Base-by-base conservation (phyloP, 1,140 invertebrate genomes). In the Spodoptera frugiperda region DNA sequence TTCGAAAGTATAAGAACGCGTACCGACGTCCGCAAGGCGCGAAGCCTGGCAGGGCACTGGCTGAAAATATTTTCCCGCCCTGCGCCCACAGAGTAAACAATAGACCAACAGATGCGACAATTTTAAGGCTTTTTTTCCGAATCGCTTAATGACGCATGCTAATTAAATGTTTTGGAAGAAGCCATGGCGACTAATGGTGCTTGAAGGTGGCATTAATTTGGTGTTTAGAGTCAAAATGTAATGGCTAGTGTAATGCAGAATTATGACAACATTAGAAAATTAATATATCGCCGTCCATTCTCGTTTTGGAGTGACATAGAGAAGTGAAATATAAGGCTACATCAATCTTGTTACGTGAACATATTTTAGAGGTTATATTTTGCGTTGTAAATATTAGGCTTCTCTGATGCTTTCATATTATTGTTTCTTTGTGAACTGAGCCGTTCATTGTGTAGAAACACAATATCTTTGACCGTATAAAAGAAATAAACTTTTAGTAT, bases 11-110 rank as follows among this genome's bases (percentile, higher is more conserved):
- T 76, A 81, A 84, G 82, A 77, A 53, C 78, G 84, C 78, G 59
- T 77, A 76, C 77, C 80, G 53, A 85, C 88, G 84, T 83, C 86
- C 85, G 77, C 78, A 72, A 87, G 77, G 84, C 84, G 80, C 82
- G 80, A 84, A 83, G 84, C 82, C 82, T 79, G 81, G 82, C 82
- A 82, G 85, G 82, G 82, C 82, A 92, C 90, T 92, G 89, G 84
- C 67, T 82, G 83, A 59, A 76, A 84, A 87, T 77, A 70, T 83
- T 86, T 88, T 88, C 89, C 89, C 90, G 88, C 89, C 88, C 89
- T 91, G 74, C 74, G 30, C 59, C 53, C 80, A 84, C 51, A 84
- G 82, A 87, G 55, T 83, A 83, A 65, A 54, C 46, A 71, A 55
- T 77, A 53, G 70, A 76, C 59, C 78, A 65, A 75, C 70, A 80